Conservation (phyloP, 2,888 invertebrate species). For the Athalia rosae region DNA sequence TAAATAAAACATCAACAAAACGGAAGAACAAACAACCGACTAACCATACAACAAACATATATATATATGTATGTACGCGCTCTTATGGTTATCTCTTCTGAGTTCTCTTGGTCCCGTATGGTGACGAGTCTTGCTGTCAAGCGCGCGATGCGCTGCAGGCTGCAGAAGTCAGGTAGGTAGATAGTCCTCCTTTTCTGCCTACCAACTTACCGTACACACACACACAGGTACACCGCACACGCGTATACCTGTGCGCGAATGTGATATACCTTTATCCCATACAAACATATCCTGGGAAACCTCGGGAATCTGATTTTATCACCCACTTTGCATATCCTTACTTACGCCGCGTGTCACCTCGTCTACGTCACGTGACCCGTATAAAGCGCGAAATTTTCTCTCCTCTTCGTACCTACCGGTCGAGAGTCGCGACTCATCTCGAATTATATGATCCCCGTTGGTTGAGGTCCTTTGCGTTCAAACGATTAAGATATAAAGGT, state of each 20-base stretch:
- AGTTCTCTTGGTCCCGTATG: constrained; percentile 11
- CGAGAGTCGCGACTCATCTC: neutral
- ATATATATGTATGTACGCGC: neutral
- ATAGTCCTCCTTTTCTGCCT: neutral
- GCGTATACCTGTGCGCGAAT: too few relatives aligned
- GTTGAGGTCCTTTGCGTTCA: neutral
- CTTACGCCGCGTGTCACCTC: constrained; percentile 35
- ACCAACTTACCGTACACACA: neutral
- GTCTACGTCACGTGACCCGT: neutral
- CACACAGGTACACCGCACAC: too few relatives aligned
- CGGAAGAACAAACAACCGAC: too few relatives aligned
- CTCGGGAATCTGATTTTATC: constrained; percentile 38
- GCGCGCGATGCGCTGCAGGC: too few relatives aligned
- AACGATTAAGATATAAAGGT: constrained; percentile 29
- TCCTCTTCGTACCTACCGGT: neutral
- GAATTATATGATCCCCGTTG: neutral
- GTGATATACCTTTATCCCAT: too few relatives aligned
- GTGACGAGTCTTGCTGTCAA: constrained; percentile 34
- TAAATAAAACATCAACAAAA: too few relatives aligned
- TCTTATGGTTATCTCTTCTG: constrained; percentile 39
- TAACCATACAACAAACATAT: too few relatives aligned
- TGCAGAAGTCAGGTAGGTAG: too few relatives aligned
- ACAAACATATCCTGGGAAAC: constrained; percentile 30
- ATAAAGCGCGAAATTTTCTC: too few relatives aligned
- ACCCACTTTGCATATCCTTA: constrained; percentile 32